These are phyloP conservation scores for Anolis carolinensis DNA, from an alignment of 2,113 vertebrate genomes.

Conservation along the genomic window DNA sequence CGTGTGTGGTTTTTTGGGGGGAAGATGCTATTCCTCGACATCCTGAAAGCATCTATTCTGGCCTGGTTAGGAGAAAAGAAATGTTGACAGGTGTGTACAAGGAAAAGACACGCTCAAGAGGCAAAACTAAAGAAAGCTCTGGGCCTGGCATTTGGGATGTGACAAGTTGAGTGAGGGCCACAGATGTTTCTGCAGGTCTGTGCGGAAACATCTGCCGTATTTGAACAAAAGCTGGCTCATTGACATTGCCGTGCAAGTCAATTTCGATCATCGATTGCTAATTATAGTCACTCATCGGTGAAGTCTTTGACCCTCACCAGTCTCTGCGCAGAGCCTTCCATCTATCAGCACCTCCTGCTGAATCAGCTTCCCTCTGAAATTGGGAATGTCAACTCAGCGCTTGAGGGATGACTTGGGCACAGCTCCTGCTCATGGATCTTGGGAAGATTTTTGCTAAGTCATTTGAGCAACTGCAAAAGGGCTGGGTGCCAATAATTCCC, in stretches of 20 bases:
- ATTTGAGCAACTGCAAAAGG: neutral
- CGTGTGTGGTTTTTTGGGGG: too few relatives aligned
- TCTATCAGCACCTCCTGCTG: neutral
- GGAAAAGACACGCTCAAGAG: neutral
- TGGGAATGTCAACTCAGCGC: neutral
- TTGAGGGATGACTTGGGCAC: neutral
- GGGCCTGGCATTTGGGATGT: neutral
- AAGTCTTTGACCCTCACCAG: neutral
- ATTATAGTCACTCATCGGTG: slow-evolving; percentile 9
- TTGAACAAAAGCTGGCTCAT: neutral
- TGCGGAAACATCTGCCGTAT: neutral
- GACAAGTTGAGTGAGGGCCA: neutral
- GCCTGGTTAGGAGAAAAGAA: neutral
- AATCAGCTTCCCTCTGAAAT: neutral
- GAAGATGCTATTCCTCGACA: neutral
- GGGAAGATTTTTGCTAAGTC: neutral
- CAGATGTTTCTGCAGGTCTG: neutral
- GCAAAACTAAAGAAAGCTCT: neutral
- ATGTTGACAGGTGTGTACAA: neutral
- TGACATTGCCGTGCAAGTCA: neutral
- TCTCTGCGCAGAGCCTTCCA: slow-evolving; percentile 5
- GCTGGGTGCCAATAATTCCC: neutral
- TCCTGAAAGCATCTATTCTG: too few relatives aligned
- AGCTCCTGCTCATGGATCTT: neutral
- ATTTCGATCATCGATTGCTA: slow-evolving; percentile 28